These are phyloP conservation scores for Uropsilus gracilis DNA, from an alignment of 2,113 vertebrate genomes.

Conservation along the genomic window DNA sequence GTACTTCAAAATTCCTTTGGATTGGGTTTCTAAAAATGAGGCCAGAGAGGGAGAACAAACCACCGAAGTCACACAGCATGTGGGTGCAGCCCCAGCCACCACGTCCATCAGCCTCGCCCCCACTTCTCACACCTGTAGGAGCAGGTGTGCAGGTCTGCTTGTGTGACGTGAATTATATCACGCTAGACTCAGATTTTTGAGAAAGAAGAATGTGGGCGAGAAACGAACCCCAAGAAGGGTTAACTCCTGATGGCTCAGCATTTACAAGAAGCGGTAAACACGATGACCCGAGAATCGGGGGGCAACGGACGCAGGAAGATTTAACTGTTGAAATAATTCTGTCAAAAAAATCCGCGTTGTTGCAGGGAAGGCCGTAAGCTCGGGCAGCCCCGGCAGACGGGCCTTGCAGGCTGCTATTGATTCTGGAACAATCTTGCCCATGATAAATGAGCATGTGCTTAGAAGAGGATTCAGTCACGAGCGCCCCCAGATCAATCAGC, in stretches of 20 bases:
- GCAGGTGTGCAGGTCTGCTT: no score
- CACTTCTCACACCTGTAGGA: not conserved
- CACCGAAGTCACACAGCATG: not conserved
- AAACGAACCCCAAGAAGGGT: not conserved
- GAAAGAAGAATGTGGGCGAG: not conserved
- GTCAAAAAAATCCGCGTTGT: conserved; percentile 93
- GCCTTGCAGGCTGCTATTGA: conserved; percentile 94
- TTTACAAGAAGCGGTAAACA: conserved; percentile 77
- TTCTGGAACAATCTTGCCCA: conserved; percentile 95
- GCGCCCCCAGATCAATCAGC: conserved; percentile 99
- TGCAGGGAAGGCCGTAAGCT: conserved; percentile 90
- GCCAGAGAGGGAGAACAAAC: not conserved
- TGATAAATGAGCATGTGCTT: conserved; percentile 96
- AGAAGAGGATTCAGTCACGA: conserved; percentile 94
- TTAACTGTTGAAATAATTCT: conserved; percentile 93
- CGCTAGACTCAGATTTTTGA: not conserved
- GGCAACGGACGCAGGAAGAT: conserved; percentile 87
- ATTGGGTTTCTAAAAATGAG: not conserved
- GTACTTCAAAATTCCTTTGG: not conserved
- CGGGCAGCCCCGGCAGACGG: conserved; percentile 88
- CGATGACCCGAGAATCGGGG: conserved; percentile 55
- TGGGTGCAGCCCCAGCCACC: fast-evolving
- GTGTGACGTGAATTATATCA: no score
- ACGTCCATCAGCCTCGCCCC: not conserved
- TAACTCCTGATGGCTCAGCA: conserved; percentile 64